Percentiles rank a stretch among this genome's conserved stretches.
Conservation (phyloP, 1,140 invertebrate genomes). For the Cecropterus lyciades region DNA sequence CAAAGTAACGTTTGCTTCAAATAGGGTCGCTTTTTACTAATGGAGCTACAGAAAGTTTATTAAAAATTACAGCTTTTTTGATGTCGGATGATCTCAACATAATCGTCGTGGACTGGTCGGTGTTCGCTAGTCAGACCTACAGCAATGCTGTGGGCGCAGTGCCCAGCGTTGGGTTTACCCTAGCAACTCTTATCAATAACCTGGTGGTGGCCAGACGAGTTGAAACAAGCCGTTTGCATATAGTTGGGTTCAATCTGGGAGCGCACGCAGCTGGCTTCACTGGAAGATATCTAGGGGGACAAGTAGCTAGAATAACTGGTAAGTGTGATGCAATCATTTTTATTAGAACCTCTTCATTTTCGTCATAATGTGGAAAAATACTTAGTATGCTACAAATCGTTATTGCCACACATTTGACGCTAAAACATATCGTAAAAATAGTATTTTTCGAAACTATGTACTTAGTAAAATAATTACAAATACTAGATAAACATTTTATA, state of each 20-base stretch:
- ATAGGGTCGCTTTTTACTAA: no score
- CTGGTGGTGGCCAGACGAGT: constrained; percentile 28
- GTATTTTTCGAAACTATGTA: no score
- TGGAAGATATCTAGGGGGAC: constrained; percentile 86
- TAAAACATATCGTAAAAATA: no score
- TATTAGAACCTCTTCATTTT: no score
- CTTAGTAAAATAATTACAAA: no score
- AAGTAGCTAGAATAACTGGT: constrained; percentile 82
- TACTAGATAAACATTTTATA: no score
- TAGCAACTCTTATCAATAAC: constrained; percentile 44
- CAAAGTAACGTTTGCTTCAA: no score
- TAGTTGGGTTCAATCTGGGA: constrained; percentile 93
- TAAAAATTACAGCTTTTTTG: constrained; percentile 51
- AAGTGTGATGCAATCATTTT: no score
- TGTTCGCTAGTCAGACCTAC: constrained; percentile 46
- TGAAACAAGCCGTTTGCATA: constrained; percentile 78
- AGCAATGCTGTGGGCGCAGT: constrained; percentile 44
- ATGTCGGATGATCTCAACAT: constrained; percentile 46
- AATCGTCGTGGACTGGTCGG: constrained; percentile 64
- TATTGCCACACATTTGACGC: no score
- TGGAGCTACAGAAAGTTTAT: no score
- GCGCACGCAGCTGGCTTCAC: constrained; percentile 94
- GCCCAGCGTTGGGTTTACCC: constrained; percentile 45
- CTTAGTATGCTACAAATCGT: no score
- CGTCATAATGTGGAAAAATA: no score